phyloP scores from a whole-genome alignment of 1,140 invertebrate species.

The Drosophila serrata region DNA sequence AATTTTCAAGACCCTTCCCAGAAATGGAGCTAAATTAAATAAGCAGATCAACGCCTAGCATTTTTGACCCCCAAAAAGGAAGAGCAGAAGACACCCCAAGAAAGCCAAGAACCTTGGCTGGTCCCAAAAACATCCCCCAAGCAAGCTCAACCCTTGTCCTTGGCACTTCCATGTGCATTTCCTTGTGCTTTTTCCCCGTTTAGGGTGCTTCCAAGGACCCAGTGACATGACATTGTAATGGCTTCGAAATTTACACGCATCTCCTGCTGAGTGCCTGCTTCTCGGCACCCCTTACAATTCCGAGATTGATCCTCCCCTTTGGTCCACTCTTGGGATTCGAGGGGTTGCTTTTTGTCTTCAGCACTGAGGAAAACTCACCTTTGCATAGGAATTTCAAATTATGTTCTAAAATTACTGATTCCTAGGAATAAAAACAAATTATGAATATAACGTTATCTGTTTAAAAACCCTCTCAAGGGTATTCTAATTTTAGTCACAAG shows the following conservation, averaged over 20 bases:
- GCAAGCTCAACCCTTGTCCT: conserved; percentile 75
- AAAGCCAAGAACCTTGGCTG: conserved; percentile 19
- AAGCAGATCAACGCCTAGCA: not conserved
- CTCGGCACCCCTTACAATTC: conserved; percentile 58
- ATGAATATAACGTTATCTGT: no score
- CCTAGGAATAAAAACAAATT: no score
- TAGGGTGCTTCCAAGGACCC: conserved; percentile 81
- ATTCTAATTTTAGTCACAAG: no score
- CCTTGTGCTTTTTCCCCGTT: conserved; percentile 51
- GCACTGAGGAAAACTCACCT: conserved; percentile 34
- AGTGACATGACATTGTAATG: conserved; percentile 83
- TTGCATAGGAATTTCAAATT: not conserved
- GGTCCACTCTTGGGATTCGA: conserved; percentile 6
- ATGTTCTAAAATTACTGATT: not conserved
- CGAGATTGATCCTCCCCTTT: conserved; percentile 45
- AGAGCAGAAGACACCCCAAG: conserved; percentile 37
- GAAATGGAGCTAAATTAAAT: not conserved
- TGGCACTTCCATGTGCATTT: conserved; percentile 62
- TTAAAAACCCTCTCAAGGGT: no score
- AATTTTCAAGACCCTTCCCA: not conserved
- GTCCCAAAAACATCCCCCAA: conserved; percentile 47
- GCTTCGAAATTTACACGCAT: conserved; percentile 75
- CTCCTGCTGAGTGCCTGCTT: conserved; percentile 55
- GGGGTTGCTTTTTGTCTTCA: conserved; percentile 57
- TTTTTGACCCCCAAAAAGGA: conserved; percentile 16